Conservation (phyloP, 2,888 invertebrate species). For the Idaea aversata region DNA sequence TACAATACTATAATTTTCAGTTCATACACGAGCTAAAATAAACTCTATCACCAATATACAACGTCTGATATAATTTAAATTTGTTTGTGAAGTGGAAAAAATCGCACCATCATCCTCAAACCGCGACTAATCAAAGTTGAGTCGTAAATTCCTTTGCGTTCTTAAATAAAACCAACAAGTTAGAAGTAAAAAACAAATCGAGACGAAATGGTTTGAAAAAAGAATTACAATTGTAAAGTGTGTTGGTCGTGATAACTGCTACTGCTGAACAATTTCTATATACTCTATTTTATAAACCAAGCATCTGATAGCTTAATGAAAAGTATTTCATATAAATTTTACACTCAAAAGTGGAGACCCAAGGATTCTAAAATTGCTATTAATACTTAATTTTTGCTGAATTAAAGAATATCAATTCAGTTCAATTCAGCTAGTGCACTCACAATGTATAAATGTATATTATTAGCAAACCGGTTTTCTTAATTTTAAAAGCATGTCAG, state of each 20-base stretch:
- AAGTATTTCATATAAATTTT: not conserved
- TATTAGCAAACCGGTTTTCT: too few relatives aligned
- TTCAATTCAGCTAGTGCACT: too few relatives aligned
- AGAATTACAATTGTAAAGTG: constrained; percentile 33
- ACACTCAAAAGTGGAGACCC: not conserved
- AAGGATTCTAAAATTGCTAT: too few relatives aligned
- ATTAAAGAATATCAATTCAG: too few relatives aligned
- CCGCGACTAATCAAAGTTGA: constrained; percentile 72
- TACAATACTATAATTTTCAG: not conserved
- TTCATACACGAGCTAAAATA: not conserved
- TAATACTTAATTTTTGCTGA: too few relatives aligned
- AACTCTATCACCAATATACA: not conserved
- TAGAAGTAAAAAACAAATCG: constrained; percentile 33
- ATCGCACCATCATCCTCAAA: constrained; percentile 68
- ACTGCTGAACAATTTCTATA: constrained; percentile 12
- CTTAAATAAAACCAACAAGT: constrained; percentile 75
- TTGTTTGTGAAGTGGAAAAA: constrained; percentile 47
- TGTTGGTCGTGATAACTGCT: constrained; percentile 34
- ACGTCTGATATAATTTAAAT: not conserved
- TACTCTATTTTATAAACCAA: not conserved
- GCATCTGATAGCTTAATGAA: not conserved
- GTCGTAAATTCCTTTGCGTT: constrained; percentile 71
- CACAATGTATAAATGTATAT: too few relatives aligned
- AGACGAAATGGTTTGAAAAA: constrained; percentile 33
- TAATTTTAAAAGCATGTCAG: too few relatives aligned